Percentiles rank a stretch among this genome's conserved stretches.
Evolutionary conservation across 1,140 invertebrate species (phyloP).

Genomic region (Drosophila burlai): DNA sequence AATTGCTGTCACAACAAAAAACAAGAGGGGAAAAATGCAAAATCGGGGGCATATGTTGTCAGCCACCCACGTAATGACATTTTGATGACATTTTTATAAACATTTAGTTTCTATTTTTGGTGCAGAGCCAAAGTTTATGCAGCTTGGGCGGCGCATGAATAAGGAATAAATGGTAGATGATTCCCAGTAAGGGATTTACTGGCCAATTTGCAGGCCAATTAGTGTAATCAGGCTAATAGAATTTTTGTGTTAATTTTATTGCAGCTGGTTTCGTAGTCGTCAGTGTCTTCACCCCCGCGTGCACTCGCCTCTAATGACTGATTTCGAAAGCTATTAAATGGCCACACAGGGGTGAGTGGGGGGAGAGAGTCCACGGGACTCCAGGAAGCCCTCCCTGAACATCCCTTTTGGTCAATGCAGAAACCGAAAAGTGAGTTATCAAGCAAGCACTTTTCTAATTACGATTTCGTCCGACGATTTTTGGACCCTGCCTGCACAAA

Average conservation of each 20-base stretch:
- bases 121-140: slow-evolving; percentile 21
- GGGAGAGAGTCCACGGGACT: slow-evolving; percentile 1
- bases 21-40: slow-evolving; percentile 1
- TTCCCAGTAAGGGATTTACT: slow-evolving; percentile 9
- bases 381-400: background rate
- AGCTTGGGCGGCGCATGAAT: background rate
- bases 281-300: slow-evolving; percentile 1
- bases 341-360: background rate
- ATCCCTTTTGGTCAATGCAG: slow-evolving; percentile 17
- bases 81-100: slow-evolving; percentile 72
- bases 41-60: slow-evolving; percentile 43
- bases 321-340: slow-evolving; percentile 67
- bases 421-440: slow-evolving; percentile 72
- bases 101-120: slow-evolving; percentile 24
- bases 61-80: slow-evolving; percentile 61
- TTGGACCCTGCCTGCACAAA: background rate
- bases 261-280: slow-evolving; percentile 24
- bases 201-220: slow-evolving; percentile 58
- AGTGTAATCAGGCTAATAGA: slow-evolving; percentile 64
- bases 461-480: slow-evolving; percentile 57
- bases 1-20: slow-evolving; percentile 11
- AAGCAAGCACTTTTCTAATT: slow-evolving; percentile 81
- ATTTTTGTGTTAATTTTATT: slow-evolving; percentile 66
- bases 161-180: background rate
- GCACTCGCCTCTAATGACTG: slow-evolving; percentile 54